phyloP scores from a whole-genome alignment of 1,140 invertebrate species.

The Ceratina australensis region DNA sequence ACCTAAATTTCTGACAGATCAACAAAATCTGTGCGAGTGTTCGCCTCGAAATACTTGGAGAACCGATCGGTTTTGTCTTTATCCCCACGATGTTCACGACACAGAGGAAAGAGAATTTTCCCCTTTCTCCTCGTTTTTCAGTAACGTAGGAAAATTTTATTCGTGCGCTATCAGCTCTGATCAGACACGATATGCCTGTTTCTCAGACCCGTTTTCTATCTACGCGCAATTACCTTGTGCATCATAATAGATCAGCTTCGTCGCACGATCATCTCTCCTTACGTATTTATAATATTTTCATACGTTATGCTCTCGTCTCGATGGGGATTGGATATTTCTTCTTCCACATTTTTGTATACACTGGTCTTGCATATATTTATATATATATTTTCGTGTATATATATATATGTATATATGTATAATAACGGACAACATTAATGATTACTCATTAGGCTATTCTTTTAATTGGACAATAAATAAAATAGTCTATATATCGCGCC shows the following conservation, averaged over 20 bases:
- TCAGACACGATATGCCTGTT: conserved; percentile 31
- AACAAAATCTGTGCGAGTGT: conserved; percentile 27
- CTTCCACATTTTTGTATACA: conserved; percentile 52
- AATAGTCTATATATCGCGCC: conserved; percentile 66
- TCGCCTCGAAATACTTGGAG: neutral
- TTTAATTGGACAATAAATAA: conserved; percentile 75
- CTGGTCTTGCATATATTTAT: conserved; percentile 18
- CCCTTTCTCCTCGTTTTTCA: neutral
- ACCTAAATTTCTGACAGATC: conserved; percentile 40
- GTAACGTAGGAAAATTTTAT: neutral
- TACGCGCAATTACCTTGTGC: conserved; percentile 34
- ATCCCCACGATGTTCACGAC: neutral
- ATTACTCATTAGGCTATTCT: conserved; percentile 69
- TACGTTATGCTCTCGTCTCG: conserved; percentile 35
- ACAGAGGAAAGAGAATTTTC: neutral
- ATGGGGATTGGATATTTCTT: conserved; percentile 45
- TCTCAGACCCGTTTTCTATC: conserved; percentile 14
- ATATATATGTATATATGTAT: too few relatives aligned
- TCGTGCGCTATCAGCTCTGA: conserved; percentile 17
- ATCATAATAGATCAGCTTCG: conserved; percentile 40
- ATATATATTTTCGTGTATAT: too few relatives aligned
- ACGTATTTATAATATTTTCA: conserved; percentile 42
- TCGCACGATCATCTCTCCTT: conserved; percentile 30
- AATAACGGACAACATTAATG: conserved; percentile 26
- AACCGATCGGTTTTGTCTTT: neutral